Conservation (phyloP, 1,140 invertebrate genomes). For the Rhysida immarginata region DNA sequence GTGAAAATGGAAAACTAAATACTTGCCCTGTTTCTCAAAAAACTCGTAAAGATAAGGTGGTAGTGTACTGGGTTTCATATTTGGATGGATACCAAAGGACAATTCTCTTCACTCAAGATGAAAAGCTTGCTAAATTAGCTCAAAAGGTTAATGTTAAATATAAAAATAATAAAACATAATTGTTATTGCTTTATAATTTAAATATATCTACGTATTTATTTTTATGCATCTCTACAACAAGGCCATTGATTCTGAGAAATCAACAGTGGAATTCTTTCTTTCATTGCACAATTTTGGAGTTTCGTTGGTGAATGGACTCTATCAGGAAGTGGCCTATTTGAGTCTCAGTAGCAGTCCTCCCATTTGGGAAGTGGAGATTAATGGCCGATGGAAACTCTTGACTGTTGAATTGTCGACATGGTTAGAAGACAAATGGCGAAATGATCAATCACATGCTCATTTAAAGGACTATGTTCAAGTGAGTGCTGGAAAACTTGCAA, state of each 20-base stretch:
- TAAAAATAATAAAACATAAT: no score
- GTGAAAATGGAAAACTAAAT: conserved; percentile 23
- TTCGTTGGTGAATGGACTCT: conserved; percentile 37
- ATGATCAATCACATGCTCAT: conserved; percentile 49
- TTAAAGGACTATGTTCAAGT: conserved; percentile 48
- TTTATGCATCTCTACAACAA: not conserved
- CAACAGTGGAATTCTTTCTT: conserved; percentile 49
- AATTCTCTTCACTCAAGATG: no score
- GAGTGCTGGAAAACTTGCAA: no score
- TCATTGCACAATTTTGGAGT: conserved; percentile 52
- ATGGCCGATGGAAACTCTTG: conserved; percentile 57
- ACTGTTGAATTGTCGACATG: conserved; percentile 58
- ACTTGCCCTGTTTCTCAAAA: conserved; percentile 15
- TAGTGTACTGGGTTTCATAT: conserved; percentile 70
- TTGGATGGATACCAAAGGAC: conserved; percentile 59
- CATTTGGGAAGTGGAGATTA: conserved; percentile 64
- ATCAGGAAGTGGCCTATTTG: conserved; percentile 45
- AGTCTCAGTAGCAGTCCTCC: conserved; percentile 49
- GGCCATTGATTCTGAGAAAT: conserved; percentile 51
- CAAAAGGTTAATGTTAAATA: conserved; percentile 32
- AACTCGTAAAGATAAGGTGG: conserved; percentile 39
- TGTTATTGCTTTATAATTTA: not conserved
- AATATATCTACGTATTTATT: no score
- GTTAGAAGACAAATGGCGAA: conserved; percentile 61
- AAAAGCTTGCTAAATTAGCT: conserved; percentile 49